phyloP scores from a whole-genome alignment of 2,797 vertebrate species.

The Dicrostonyx torquatus region DNA sequence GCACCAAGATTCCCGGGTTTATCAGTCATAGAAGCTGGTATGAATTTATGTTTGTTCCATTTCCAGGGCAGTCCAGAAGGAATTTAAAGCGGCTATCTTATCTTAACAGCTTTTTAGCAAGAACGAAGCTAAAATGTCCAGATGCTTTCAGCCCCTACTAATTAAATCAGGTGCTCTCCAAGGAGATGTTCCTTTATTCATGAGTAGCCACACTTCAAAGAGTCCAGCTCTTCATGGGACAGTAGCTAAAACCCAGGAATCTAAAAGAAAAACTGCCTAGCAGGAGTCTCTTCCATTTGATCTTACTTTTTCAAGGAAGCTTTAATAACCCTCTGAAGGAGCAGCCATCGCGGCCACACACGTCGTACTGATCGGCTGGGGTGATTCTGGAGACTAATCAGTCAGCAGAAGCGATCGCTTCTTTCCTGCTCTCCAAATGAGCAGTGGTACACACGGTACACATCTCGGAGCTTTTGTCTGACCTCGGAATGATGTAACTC shows the following conservation, averaged over 20 bases:
- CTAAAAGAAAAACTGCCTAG: conserved; percentile 21
- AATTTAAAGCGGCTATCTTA: conserved; percentile 60
- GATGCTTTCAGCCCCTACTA: conserved; percentile 35
- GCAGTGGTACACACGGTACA: background rate
- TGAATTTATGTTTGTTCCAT: conserved; percentile 59
- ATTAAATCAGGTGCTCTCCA: conserved; percentile 59
- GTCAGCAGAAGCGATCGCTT: background rate
- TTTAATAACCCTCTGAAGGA: background rate
- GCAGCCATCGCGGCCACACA: background rate
- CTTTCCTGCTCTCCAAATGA: background rate
- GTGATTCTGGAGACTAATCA: background rate
- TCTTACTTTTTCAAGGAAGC: conserved; percentile 52
- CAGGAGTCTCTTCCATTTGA: conserved; percentile 7
- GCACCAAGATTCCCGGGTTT: conserved; percentile 19
- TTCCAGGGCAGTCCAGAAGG: conserved; percentile 36
- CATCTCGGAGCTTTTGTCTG: background rate
- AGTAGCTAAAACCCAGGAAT: conserved; percentile 42
- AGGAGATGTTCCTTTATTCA: conserved; percentile 23
- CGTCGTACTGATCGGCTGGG: background rate
- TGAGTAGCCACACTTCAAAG: conserved; percentile 31
- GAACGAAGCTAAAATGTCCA: conserved; percentile 41
- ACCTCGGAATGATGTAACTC: background rate
- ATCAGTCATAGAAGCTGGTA: conserved; percentile 46
- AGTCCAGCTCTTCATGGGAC: conserved; percentile 12
- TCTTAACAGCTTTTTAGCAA: conserved; percentile 65